Percentiles rank a stretch among this genome's conserved stretches.
Evolutionary conservation across 2,797 vertebrate species (phyloP).

Genomic region (Parauchenoglanis punctatus): DNA sequence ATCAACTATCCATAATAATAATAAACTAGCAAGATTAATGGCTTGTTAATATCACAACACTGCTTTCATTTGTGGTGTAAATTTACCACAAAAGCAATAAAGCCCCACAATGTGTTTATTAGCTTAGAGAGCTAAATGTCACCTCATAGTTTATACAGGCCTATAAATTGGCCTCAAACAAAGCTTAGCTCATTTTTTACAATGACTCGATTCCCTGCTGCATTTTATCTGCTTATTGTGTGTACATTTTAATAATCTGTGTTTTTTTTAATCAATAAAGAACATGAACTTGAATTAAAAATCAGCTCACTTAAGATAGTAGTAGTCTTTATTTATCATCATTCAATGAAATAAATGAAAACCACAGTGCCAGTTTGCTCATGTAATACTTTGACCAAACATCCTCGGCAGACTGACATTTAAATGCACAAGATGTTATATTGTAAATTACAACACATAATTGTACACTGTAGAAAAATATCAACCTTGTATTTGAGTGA

Average conservation of each 20-base stretch:
- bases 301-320: neutral
- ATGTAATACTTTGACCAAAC: neutral
- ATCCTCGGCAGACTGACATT: neutral
- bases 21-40: slow-evolving; percentile 25
- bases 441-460: slow-evolving; percentile 5
- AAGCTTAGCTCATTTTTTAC: slow-evolving; percentile 12
- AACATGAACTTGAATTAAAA: neutral
- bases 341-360: neutral
- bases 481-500: slow-evolving; percentile 1
- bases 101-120: slow-evolving; percentile 3
- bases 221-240: neutral
- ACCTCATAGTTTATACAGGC: slow-evolving; percentile 12
- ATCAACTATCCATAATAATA: neutral
- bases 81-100: slow-evolving; percentile 33
- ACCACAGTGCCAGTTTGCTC: neutral
- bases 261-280: neutral
- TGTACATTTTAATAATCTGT: neutral
- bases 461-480: slow-evolving; percentile 1
- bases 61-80: slow-evolving; percentile 19
- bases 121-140: slow-evolving; percentile 12
- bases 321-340: neutral
- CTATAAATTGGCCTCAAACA: slow-evolving; percentile 9
- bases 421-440: neutral
- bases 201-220: neutral
- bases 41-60: slow-evolving; percentile 9